phyloP scores from a whole-genome alignment of 64 coral and sea anemone species.

The Acropora yongei region DNA sequence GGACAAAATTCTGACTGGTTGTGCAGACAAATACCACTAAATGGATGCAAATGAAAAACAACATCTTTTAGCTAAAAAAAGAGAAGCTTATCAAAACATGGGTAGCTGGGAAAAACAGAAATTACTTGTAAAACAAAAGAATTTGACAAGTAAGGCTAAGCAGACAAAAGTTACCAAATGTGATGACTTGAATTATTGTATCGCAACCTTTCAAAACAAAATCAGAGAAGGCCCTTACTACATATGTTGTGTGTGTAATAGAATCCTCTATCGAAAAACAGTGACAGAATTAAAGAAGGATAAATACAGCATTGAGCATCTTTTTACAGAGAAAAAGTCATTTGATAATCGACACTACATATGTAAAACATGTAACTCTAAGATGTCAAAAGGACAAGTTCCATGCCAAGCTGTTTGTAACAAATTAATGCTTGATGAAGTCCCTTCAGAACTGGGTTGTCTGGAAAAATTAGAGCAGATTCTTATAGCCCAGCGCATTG shows the following conservation, averaged over 20 bases:
- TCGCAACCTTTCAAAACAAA: conserved; percentile 67
- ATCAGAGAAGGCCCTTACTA: conserved; percentile 62
- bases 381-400: too few relatives aligned
- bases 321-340: conserved; percentile 7
- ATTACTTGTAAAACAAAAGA: too few relatives aligned
- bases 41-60: conserved; percentile 25
- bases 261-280: conserved; percentile 64
- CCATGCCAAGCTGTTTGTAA: too few relatives aligned
- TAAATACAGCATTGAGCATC: conserved; percentile 66
- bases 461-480: too few relatives aligned
- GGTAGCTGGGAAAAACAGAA: conserved; percentile 1
- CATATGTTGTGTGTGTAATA: conserved; percentile 22
- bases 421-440: too few relatives aligned
- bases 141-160: too few relatives aligned
- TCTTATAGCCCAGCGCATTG: too few relatives aligned
- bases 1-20: not conserved
- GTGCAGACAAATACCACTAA: not conserved
- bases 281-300: conserved; percentile 55
- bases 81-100: conserved; percentile 25
- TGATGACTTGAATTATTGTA: conserved; percentile 53
- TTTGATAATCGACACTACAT: too few relatives aligned
- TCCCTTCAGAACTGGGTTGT: too few relatives aligned
- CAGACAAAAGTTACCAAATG: too few relatives aligned
- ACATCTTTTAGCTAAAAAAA: conserved; percentile 16
- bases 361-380: too few relatives aligned